Conservation (phyloP, 2,888 invertebrate genomes). For the Argyra leucocephala region DNA sequence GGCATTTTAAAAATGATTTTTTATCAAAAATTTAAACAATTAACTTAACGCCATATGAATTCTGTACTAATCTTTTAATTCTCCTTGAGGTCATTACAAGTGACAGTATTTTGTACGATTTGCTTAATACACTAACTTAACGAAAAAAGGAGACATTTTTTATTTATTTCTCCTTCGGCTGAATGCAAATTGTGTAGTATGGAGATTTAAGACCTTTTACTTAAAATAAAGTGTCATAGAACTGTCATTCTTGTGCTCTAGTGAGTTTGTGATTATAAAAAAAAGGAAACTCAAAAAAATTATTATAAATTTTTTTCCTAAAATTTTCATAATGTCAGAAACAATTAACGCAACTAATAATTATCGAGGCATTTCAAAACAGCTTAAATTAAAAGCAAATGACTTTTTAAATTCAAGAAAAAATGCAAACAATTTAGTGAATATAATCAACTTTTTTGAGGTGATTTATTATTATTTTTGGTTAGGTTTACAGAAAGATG, state of each 20-base stretch:
- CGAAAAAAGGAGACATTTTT: too few species aligned
- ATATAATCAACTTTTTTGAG: slow-evolving; percentile 60
- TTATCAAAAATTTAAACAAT: not conserved
- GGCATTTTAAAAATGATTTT: too few species aligned
- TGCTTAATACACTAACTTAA: too few species aligned
- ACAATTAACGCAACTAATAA: slow-evolving; percentile 23
- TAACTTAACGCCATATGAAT: not conserved
- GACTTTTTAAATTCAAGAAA: slow-evolving; percentile 59
- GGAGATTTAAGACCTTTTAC: not conserved
- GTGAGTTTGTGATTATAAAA: too few species aligned
- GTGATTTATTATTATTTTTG: slow-evolving; percentile 37
- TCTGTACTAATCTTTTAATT: not conserved
- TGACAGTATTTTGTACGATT: too few species aligned
- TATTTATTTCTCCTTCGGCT: too few species aligned
- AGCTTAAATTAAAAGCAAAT: slow-evolving; percentile 58
- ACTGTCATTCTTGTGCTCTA: too few species aligned
- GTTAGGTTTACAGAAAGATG: slow-evolving; percentile 11
- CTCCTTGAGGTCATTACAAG: too few species aligned
- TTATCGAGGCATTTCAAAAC: slow-evolving; percentile 47
- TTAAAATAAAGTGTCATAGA: too few species aligned
- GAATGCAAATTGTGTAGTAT: not conserved
- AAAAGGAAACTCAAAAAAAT: too few species aligned
- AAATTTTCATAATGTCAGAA: slow-evolving; percentile 11
- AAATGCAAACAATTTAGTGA: slow-evolving; percentile 56
- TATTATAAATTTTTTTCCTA: not conserved